Base-by-base conservation (phyloP, 2,113 vertebrate genomes). In the Origma solitaria region DNA sequence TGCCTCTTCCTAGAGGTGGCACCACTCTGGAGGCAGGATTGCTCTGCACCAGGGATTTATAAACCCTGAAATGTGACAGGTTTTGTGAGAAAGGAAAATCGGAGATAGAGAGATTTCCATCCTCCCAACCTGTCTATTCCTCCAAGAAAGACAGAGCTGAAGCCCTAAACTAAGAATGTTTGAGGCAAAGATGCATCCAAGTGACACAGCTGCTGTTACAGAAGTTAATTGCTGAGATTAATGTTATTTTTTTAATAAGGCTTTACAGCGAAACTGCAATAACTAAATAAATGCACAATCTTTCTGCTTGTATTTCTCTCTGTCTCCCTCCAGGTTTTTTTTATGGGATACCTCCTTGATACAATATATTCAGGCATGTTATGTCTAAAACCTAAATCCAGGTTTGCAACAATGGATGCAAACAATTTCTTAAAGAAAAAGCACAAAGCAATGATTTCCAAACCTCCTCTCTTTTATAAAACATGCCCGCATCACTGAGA, bases 51-150 rank as follows among this genome's bases (percentile, higher is more conserved):
- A 49, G 14, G 24, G 31, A 8, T 47, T 82, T 42, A 60, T 12
- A 18, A 4, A 11, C 35, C 20, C 19, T 40, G 15, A 10, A n/a
- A 45, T 1, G 8, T 1, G 15, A 82, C 2, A 1, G 1, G 6
- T 65, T 38, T 45, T n/a, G 27, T 66, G 37, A 57, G 30, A 47
- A 35, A 22, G 13, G 45, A 54, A 20, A 42, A 56, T 9, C 23
- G 8, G 30, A n/a, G n/a, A 27, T 12, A 18, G 42, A 51, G 22
- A 7, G 17, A 61, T 28, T 50, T 70, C 42, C 33, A 61, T 18
- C 18, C 31, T 18, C 27, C 37, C 49, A 58, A 25, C 7, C 54
- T 28, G 7, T 21, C 21, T 77, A 7, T 12, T 11, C 64, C 9
- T 16, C 3, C 16, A 71, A 37, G 22, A 58, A 50, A 47, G 20